These are phyloP conservation scores for Oriolus oriolus DNA, from an alignment of 2,113 vertebrate species.

Conservation along the genomic window DNA sequence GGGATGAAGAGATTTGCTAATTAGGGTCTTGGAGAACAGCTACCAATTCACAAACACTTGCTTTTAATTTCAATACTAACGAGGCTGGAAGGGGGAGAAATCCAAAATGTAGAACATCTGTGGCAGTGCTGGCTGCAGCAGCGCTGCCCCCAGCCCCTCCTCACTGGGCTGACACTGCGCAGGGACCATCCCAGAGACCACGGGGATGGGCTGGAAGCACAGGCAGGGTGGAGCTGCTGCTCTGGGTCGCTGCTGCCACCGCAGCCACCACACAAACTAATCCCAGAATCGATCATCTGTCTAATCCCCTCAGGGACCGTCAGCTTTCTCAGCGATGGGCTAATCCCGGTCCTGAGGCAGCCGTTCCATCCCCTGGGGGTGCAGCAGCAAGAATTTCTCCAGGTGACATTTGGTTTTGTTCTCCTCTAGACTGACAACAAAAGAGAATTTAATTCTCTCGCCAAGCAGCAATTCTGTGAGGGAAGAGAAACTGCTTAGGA, in stretches of 20 bases:
- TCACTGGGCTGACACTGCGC: neutral
- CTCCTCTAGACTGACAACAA: slow-evolving; percentile 4
- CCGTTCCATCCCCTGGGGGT: neutral
- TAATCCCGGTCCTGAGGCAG: neutral
- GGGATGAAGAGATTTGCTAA: slow-evolving; percentile 61
- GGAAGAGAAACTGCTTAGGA: slow-evolving; percentile 42
- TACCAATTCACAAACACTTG: slow-evolving; percentile 54
- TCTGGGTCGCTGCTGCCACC: neutral
- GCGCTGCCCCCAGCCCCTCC: neutral
- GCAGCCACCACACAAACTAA: neutral
- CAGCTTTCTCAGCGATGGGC: neutral
- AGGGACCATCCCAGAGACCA: neutral
- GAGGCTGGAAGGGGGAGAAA: neutral
- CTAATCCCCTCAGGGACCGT: neutral
- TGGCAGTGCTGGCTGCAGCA: neutral
- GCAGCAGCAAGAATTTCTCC: neutral
- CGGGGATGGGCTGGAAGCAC: neutral
- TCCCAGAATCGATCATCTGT: neutral
- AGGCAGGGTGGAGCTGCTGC: neutral
- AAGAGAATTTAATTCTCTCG: slow-evolving; percentile 32
- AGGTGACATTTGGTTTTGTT: slow-evolving; percentile 21
- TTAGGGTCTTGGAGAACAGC: slow-evolving; percentile 59
- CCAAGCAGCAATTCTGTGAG: slow-evolving; percentile 1
- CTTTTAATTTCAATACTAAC: slow-evolving; percentile 65
- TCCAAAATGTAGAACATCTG: slow-evolving; percentile 9